These are phyloP conservation scores for Megaleporinus macrocephalus DNA, from an alignment of 2,113 vertebrate species.

Conservation along the genomic window DNA sequence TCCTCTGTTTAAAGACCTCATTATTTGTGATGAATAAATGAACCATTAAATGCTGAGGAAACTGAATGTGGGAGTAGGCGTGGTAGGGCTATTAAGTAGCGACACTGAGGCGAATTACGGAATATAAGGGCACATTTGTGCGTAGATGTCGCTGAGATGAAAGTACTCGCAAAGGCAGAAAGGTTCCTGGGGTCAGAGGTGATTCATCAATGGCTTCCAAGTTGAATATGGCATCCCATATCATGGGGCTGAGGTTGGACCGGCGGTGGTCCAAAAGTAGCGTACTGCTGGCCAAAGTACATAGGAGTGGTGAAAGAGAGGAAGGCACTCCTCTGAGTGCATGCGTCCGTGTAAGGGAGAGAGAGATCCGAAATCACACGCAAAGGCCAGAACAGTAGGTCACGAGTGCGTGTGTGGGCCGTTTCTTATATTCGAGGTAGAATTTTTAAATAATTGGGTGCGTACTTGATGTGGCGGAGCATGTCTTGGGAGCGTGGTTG, in stretches of 20 bases:
- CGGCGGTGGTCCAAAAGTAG: slow-evolving; percentile 48
- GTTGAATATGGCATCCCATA: slow-evolving; percentile 22
- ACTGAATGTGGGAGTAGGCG: background rate
- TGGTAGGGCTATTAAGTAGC: slow-evolving; percentile 3
- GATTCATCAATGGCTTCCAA: slow-evolving; percentile 15
- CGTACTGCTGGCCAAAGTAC: slow-evolving; percentile 47
- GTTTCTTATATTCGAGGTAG: slow-evolving; percentile 36
- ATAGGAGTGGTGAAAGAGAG: slow-evolving; percentile 45
- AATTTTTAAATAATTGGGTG: slow-evolving; percentile 43
- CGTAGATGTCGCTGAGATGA: background rate
- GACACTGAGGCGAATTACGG: background rate
- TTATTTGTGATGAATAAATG: too few species aligned
- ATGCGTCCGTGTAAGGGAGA: slow-evolving; percentile 20
- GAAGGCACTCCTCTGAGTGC: slow-evolving; percentile 42
- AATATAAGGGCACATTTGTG: background rate
- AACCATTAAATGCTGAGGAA: background rate
- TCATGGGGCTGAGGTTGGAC: slow-evolving; percentile 24
- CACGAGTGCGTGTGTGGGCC: slow-evolving; percentile 56
- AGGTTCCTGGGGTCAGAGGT: slow-evolving; percentile 20
- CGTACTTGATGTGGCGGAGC: slow-evolving; percentile 51
- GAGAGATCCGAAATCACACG: slow-evolving; percentile 8
- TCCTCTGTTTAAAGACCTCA: too few species aligned
- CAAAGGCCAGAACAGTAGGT: slow-evolving; percentile 42
- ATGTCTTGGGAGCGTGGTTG: slow-evolving; percentile 29
- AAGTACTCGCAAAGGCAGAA: background rate